A percentile compares a stretch with the other conserved stretches of the same genome.
These are phyloP conservation scores for Clunio marinus DNA, from an alignment of 2,888 invertebrate species.

Conservation along the genomic window DNA sequence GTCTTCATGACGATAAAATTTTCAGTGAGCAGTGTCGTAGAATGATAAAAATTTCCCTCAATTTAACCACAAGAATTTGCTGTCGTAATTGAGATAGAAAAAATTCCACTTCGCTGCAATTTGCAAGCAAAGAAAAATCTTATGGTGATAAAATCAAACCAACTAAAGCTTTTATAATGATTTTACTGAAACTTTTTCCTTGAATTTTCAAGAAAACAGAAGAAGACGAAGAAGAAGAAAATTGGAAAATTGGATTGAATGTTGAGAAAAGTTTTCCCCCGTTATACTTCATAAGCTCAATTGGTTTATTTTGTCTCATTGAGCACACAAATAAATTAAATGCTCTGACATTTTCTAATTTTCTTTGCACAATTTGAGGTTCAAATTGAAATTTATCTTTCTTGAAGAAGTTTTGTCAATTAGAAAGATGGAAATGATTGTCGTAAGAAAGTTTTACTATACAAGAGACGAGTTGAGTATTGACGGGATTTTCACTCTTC, in stretches of 20 bases:
- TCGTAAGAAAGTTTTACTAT: background rate
- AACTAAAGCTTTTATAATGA: background rate
- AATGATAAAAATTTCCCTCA: too few species aligned
- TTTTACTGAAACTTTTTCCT: background rate
- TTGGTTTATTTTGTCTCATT: constrained; percentile 35
- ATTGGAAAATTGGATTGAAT: constrained; percentile 39
- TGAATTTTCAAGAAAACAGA: background rate
- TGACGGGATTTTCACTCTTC: background rate
- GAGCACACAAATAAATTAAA: constrained; percentile 30
- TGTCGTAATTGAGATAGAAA: too few species aligned
- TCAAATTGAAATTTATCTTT: too few species aligned
- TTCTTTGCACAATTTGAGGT: constrained; percentile 1
- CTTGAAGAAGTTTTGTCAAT: background rate
- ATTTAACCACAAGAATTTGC: too few species aligned
- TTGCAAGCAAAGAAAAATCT: too few species aligned
- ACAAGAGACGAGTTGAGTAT: background rate
- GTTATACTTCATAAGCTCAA: constrained; percentile 11
- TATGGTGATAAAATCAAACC: background rate
- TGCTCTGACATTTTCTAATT: constrained; percentile 23
- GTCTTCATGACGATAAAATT: too few species aligned
- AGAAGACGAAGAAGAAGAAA: constrained; percentile 15
- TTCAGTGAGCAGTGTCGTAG: too few species aligned
- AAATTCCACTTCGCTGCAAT: too few species aligned
- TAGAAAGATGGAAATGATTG: background rate
- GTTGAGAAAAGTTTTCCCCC: background rate